Evolutionary conservation across 2,797 vertebrate genomes (phyloP).

Genomic region (Galaxias olidus): DNA sequence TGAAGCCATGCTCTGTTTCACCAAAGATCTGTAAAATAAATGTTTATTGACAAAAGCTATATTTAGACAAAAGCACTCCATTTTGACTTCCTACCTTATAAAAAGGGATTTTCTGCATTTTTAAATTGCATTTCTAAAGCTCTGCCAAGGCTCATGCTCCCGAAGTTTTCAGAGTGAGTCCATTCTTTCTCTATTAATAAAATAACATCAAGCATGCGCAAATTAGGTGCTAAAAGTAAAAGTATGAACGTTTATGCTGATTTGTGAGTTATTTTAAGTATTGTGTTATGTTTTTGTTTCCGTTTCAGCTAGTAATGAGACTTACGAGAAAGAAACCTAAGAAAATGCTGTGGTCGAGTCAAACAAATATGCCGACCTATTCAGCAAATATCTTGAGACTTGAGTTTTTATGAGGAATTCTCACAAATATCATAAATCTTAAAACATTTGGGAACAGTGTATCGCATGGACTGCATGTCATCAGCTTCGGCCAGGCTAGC

Average conservation of each 20-base stretch:
- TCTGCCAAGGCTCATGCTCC: slow-evolving; percentile 54
- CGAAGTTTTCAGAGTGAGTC: slow-evolving; percentile 67
- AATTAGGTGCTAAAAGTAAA: slow-evolving; percentile 74
- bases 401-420: slow-evolving; percentile 46
- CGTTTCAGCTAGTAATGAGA: slow-evolving; percentile 50
- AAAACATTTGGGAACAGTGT: not conserved
- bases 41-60: slow-evolving; percentile 66
- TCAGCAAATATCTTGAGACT: slow-evolving; percentile 48
- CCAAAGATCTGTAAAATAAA: slow-evolving; percentile 65
- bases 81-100: slow-evolving; percentile 61
- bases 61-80: slow-evolving; percentile 60
- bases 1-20: slow-evolving; percentile 55
- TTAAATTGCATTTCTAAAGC: slow-evolving; percentile 55
- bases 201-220: slow-evolving; percentile 67
- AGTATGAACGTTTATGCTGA: slow-evolving; percentile 54
- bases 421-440: slow-evolving; percentile 53
- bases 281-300: slow-evolving; percentile 70
- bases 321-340: slow-evolving; percentile 69
- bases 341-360: slow-evolving; percentile 72
- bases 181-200: slow-evolving; percentile 74
- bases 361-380: slow-evolving; percentile 62
- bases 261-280: slow-evolving; percentile 63
- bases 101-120: slow-evolving; percentile 65
- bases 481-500: too few species aligned
- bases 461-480: too few species aligned